phyloP scores from a whole-genome alignment of 2,113 vertebrate species.

The Mus pahari region DNA sequence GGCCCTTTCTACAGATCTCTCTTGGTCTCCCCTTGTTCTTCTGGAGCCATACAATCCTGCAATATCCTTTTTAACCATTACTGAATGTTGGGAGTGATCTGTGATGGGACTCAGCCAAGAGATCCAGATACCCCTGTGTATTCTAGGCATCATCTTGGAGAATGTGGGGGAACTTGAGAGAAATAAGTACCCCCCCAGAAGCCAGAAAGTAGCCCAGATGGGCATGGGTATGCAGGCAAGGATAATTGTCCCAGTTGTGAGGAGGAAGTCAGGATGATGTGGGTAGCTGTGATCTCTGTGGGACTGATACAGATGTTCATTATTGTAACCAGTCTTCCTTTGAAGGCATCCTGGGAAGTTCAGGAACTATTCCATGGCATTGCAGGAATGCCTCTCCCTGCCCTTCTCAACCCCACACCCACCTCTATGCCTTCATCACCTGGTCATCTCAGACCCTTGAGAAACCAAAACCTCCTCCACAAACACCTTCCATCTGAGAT shows the following conservation, averaged over 20 bases:
- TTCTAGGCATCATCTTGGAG: neutral
- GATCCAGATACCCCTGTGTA: neutral
- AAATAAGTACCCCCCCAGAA: neutral
- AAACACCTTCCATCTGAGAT: neutral
- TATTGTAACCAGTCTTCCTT: neutral
- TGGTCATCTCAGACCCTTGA: neutral
- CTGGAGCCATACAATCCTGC: too few species aligned
- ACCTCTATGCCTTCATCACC: neutral
- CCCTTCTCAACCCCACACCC: neutral
- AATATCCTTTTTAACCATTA: neutral
- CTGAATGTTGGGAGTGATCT: neutral
- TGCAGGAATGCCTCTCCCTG: neutral
- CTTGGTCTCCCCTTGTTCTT: neutral
- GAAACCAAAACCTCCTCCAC: neutral
- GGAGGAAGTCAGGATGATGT: neutral
- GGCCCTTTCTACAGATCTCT: too few species aligned
- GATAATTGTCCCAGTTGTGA: neutral
- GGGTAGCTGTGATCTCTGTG: neutral
- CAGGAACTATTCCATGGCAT: neutral
- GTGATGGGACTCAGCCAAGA: neutral
- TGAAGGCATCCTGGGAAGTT: neutral
- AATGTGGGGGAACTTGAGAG: neutral
- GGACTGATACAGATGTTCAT: neutral
- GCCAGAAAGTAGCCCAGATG: neutral
- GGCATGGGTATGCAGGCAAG: neutral